These are phyloP conservation scores for Tachina lurida DNA, from an alignment of 2,888 invertebrate genomes.

Conservation along the genomic window DNA sequence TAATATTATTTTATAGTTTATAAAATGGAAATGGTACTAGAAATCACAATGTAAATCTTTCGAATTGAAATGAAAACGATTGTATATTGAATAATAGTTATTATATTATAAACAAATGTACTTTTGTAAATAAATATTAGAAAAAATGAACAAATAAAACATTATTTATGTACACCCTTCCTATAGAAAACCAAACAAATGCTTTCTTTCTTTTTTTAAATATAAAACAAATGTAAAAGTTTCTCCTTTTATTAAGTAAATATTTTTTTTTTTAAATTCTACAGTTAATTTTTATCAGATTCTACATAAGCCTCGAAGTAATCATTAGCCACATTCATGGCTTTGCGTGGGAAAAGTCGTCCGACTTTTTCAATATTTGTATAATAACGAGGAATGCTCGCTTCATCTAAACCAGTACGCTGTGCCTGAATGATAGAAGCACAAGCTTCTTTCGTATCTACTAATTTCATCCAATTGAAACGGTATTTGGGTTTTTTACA, in stretches of 20 bases:
- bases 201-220: constrained; percentile 22
- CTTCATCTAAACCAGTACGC: constrained; percentile 85
- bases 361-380: constrained; percentile 78
- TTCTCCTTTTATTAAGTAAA: constrained; percentile 43
- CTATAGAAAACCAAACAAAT: constrained; percentile 54
- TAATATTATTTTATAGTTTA: constrained; percentile 5
- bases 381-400: constrained; percentile 86
- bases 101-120: constrained; percentile 26
- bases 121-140: constrained; percentile 59
- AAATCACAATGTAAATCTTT: constrained; percentile 51
- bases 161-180: constrained; percentile 70
- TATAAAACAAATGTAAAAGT: constrained; percentile 34
- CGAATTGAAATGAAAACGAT: constrained; percentile 34
- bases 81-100: constrained; percentile 39
- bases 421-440: constrained; percentile 87
- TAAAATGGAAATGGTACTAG: constrained; percentile 28
- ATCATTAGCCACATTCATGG: constrained; percentile 84
- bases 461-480: constrained; percentile 87
- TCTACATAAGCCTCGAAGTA: constrained; percentile 87
- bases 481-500: constrained; percentile 90
- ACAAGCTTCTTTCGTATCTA: constrained; percentile 87
- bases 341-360: constrained; percentile 85
- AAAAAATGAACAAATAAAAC: constrained; percentile 51
- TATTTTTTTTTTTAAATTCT: constrained; percentile 1
- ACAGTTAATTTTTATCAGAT: constrained; percentile 81